Evolutionary conservation across 2,113 vertebrate species (phyloP).

Genomic region (Cephalopholis sonnerati): DNA sequence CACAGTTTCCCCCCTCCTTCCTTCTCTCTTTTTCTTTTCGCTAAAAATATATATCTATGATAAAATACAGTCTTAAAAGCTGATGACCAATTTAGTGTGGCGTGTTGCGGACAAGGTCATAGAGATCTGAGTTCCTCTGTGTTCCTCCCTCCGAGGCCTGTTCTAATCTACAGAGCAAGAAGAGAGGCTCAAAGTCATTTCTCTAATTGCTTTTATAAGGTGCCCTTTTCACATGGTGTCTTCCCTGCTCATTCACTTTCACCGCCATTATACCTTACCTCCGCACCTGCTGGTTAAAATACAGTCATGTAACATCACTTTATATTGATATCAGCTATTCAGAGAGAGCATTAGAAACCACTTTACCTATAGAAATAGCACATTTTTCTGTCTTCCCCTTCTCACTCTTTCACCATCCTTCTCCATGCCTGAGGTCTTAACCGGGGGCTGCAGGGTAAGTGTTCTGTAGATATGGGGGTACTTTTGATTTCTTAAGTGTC

Average conservation of each 20-base stretch:
- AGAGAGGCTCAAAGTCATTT: conserved; percentile 83
- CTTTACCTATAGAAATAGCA: neutral
- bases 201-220: conserved; percentile 86
- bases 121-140: conserved; percentile 67
- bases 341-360: conserved; percentile 1
- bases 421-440: conserved; percentile 19
- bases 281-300: conserved; percentile 65
- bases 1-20: conserved; percentile 60
- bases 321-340: conserved; percentile 38
- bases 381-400: neutral
- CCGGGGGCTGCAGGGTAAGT: conserved; percentile 54
- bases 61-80: conserved; percentile 82
- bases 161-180: conserved; percentile 79
- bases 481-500: conserved; percentile 81
- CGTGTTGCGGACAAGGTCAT: conserved; percentile 83
- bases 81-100: conserved; percentile 85
- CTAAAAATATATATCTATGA: conserved; percentile 84
- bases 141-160: conserved; percentile 78
- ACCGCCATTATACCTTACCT: conserved; percentile 66
- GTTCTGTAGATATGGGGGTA: conserved; percentile 50
- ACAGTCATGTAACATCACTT: conserved; percentile 10
- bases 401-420: conserved; percentile 7
- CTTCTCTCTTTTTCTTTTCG: conserved; percentile 71
- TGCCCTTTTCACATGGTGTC: conserved; percentile 83
- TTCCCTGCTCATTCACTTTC: conserved; percentile 79